Evolutionary conservation across 1,140 invertebrate species (phyloP), one percentile per base, ranked within the genome.

Genomic region (Pygmarrhopalites habei): DNA sequence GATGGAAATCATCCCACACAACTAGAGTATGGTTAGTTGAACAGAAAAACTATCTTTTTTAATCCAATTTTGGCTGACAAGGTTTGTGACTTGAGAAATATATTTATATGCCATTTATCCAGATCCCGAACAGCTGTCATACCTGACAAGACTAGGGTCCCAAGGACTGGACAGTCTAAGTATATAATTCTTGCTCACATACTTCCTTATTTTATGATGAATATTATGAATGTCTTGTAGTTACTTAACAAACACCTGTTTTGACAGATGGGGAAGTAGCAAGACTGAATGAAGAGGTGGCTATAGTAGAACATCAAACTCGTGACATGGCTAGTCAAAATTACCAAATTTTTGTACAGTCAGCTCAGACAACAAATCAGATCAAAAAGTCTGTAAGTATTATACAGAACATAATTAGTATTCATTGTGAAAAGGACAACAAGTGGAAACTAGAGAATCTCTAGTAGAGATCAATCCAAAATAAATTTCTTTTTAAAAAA

Each of bases 251-350:
- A n/a, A n/a, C n/a, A n/a, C 15, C 41, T 41, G 15, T 2, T 21
- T 55, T 60, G 49, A 10, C n/a, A 70, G 68, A 67, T 52, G 68
- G 68, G 44, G 68, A 70, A 57, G 63, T 70, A 43, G 62, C 65
- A 26, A 35, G 68, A 25, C 32, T 70, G 39, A 67, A 62, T 32
- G 68, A 70, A 55, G 68, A 70, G 44, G 28, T 70, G 19, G 68
- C 68, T 29, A 70, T 70, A 30, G 58, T 67, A n/a, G 65, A 70
- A 21, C 68, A 70, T 63, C 68, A 70, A 43, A 70, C 63, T 5
- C 62, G 63, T 43, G 68, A 70, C 53, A 70, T 70, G 62, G 68
- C 68, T 39, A 67, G 65, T 52, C 68, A 70, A 65, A 70, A 70
- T 53, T 70, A 70, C 39, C 63, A 65, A 51, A 70, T 70, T 35